These are phyloP conservation scores for Troilus luridus DNA, from an alignment of 2,888 invertebrate genomes.

Conservation along the genomic window DNA sequence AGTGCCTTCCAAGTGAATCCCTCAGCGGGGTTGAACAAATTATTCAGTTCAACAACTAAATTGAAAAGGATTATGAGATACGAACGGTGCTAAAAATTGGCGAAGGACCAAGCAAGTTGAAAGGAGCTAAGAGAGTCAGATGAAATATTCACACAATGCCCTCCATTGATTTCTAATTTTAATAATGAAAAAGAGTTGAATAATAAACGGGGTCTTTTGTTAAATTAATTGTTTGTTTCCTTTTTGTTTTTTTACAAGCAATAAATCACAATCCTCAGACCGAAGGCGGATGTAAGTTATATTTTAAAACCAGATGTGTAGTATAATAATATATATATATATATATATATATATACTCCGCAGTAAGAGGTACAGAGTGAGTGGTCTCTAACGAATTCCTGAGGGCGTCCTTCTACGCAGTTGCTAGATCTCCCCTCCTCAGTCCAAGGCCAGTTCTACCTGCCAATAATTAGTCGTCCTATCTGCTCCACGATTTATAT, in stretches of 20 bases:
- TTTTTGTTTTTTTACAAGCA: not conserved
- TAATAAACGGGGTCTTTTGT: not conserved
- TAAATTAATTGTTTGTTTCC: not conserved
- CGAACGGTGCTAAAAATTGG: not conserved
- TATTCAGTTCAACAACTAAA: not conserved
- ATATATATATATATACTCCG: too few species aligned
- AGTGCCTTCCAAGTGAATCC: too few species aligned
- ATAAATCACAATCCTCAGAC: not conserved
- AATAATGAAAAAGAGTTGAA: not conserved
- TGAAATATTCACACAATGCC: not conserved
- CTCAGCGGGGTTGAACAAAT: not conserved
- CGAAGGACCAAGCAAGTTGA: not conserved
- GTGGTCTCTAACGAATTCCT: slow-evolving; percentile 11
- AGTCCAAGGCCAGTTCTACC: not conserved
- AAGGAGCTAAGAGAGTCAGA: not conserved
- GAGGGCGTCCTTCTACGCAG: slow-evolving; percentile 40
- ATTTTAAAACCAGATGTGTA: not conserved
- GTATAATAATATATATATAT: too few species aligned
- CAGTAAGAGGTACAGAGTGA: not conserved
- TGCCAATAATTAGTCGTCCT: slow-evolving; percentile 36
- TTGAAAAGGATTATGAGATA: not conserved
- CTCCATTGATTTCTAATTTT: slow-evolving; percentile 34
- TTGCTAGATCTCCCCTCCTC: slow-evolving; percentile 21
- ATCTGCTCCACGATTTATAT: slow-evolving; percentile 21
- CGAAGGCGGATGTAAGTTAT: not conserved